Evolutionary conservation across 1,140 invertebrate species (phyloP).

Genomic region (Leptinotarsa texana): DNA sequence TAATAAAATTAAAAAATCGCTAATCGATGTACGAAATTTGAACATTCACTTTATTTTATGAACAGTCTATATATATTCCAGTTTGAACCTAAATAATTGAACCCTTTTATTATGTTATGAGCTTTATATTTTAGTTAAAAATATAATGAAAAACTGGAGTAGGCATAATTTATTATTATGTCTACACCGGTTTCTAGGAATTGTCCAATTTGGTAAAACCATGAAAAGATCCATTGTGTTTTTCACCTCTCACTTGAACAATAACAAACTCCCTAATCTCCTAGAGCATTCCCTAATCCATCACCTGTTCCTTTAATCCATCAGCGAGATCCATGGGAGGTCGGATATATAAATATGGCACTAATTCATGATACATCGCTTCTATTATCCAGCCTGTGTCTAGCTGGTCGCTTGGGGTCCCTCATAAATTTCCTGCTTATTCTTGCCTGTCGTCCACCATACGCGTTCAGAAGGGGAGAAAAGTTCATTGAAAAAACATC

Average conservation of each 20-base stretch:
- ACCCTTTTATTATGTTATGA: too few species aligned
- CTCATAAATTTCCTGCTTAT: slow-evolving; percentile 20
- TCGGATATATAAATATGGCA: slow-evolving; percentile 32
- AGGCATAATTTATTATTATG: too few species aligned
- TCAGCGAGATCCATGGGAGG: not conserved
- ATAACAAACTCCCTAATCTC: not conserved
- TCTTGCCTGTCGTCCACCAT: slow-evolving; percentile 20
- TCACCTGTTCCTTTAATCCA: not conserved
- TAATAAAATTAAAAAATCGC: too few species aligned
- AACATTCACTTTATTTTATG: too few species aligned
- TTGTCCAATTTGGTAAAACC: too few species aligned
- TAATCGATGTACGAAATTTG: too few species aligned
- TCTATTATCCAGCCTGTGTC: slow-evolving; percentile 21
- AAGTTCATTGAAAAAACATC: slow-evolving; percentile 1
- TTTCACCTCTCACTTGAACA: not conserved
- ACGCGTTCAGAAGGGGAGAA: not conserved
- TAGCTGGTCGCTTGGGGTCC: slow-evolving; percentile 7
- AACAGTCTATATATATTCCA: too few species aligned
- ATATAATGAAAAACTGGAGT: too few species aligned
- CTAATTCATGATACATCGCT: slow-evolving; percentile 32
- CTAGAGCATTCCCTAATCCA: not conserved
- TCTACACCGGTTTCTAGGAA: too few species aligned
- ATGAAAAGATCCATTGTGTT: too few species aligned
- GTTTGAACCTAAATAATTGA: too few species aligned
- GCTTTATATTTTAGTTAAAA: too few species aligned